Conservation (phyloP, 2,888 invertebrate genomes). For the Graphium colonna region DNA sequence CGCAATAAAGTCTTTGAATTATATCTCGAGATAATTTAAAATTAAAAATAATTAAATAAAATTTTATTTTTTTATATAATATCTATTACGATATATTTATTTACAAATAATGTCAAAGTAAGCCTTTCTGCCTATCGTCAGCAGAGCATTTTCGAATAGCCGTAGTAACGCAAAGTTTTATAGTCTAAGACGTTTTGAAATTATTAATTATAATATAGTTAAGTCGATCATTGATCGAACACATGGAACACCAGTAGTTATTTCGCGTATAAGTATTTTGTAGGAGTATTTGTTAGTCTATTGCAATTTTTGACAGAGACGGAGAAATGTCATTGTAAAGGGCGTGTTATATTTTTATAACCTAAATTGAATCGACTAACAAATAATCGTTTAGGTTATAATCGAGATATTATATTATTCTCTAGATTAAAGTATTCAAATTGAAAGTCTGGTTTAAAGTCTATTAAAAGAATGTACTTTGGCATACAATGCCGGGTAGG, state of each 20-base stretch:
- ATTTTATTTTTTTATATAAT: too few relatives aligned
- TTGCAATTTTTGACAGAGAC: neutral
- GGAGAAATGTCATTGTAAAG: neutral
- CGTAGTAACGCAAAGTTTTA: constrained; percentile 2
- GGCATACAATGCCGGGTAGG: constrained; percentile 25
- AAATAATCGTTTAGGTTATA: constrained; percentile 29
- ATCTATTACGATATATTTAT: neutral
- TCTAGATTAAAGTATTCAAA: constrained; percentile 35
- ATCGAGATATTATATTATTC: constrained; percentile 27
- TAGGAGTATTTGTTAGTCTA: constrained; percentile 17
- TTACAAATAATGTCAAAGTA: neutral
- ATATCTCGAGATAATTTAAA: too few relatives aligned
- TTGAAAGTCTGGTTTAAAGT: constrained; percentile 44
- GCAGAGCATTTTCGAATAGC: constrained; percentile 4
- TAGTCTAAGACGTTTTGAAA: constrained; percentile 11
- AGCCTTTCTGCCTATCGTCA: constrained; percentile 9
- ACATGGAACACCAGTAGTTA: constrained; percentile 27
- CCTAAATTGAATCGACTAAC: constrained; percentile 7
- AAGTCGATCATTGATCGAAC: constrained; percentile 15
- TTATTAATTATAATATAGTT: constrained; percentile 3
- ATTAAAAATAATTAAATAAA: too few relatives aligned
- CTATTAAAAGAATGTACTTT: constrained; percentile 26
- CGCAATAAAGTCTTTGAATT: neutral
- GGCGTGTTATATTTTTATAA: constrained; percentile 14
- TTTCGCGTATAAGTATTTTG: constrained; percentile 11